Conservation (phyloP, 2,888 invertebrate genomes). For the Hedychridium roseum region DNA sequence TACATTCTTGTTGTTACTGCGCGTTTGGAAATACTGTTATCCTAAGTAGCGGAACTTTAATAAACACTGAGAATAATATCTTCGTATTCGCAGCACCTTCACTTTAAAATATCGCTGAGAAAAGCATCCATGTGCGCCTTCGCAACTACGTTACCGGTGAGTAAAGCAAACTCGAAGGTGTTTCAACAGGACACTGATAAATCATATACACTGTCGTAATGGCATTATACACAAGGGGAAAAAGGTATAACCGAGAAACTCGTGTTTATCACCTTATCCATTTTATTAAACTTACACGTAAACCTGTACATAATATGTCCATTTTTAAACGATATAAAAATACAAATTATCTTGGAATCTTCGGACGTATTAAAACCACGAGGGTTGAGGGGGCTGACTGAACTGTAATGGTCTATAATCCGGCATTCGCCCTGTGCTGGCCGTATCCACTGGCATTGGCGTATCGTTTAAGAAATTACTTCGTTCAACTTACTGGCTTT, state of each 20-base stretch:
- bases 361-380: no score
- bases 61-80: slow-evolving; percentile 12
- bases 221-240: background rate
- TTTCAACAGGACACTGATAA: no score
- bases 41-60: slow-evolving; percentile 17
- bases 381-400: slow-evolving; percentile 27
- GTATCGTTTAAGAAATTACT: slow-evolving; percentile 43
- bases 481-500: slow-evolving; percentile 51
- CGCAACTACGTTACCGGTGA: slow-evolving; percentile 13
- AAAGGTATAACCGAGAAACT: background rate
- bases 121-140: no score
- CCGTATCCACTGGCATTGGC: slow-evolving; percentile 36
- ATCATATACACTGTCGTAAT: no score
- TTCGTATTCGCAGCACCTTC: background rate
- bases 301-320: slow-evolving; percentile 30
- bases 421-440: slow-evolving; percentile 36
- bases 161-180: slow-evolving; percentile 14
- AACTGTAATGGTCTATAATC: slow-evolving; percentile 38
- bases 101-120: background rate
- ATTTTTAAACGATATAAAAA: slow-evolving; percentile 29
- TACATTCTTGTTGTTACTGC: slow-evolving; percentile 20
- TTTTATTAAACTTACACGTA: background rate
- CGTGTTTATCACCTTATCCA: background rate
- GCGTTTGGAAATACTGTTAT: slow-evolving; percentile 14
- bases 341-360: no score